A percentile compares a stretch with the other conserved stretches of the same genome.
These are phyloP conservation scores for Diploscapter pachys DNA, from an alignment of 1,140 invertebrate species.

Conservation along the genomic window DNA sequence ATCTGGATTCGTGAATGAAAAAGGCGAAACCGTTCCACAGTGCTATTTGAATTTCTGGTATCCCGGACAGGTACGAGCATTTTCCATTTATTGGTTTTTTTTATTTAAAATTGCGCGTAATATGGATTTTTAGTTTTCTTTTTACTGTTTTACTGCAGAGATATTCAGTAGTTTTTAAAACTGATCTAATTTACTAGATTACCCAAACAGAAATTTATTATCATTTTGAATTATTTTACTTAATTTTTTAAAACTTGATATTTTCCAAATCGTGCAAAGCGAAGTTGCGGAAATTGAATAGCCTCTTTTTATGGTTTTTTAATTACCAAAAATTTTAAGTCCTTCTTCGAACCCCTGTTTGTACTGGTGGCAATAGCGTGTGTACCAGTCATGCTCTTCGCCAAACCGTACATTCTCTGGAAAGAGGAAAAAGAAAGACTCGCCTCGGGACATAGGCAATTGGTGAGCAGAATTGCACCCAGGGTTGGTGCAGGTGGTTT, in stretches of 20 bases:
- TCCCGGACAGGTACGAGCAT: slow-evolving; percentile 49
- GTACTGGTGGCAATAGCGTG: slow-evolving; percentile 75
- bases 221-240: no score
- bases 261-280: no score
- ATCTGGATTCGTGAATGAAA: slow-evolving; percentile 36
- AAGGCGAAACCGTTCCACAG: slow-evolving; percentile 18
- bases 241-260: no score
- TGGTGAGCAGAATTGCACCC: slow-evolving; percentile 35
- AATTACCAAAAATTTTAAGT: slow-evolving; percentile 39
- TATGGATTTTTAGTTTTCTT: slow-evolving; percentile 22
- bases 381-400: slow-evolving; percentile 85
- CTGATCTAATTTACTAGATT: no score
- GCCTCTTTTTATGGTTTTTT: slow-evolving; percentile 8
- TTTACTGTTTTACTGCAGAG: slow-evolving; percentile 13
- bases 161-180: slow-evolving; percentile 1
- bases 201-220: background rate
- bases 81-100: slow-evolving; percentile 9
- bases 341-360: slow-evolving; percentile 68
- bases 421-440: slow-evolving; percentile 44
- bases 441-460: slow-evolving; percentile 43
- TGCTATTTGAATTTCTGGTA: slow-evolving; percentile 56
- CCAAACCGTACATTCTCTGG: slow-evolving; percentile 72
- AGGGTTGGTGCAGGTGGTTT: slow-evolving; percentile 25
- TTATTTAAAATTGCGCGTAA: background rate
- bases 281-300: no score